Base-by-base conservation (phyloP, 2,113 vertebrate genomes). In the Aldabrachelys gigantea region DNA sequence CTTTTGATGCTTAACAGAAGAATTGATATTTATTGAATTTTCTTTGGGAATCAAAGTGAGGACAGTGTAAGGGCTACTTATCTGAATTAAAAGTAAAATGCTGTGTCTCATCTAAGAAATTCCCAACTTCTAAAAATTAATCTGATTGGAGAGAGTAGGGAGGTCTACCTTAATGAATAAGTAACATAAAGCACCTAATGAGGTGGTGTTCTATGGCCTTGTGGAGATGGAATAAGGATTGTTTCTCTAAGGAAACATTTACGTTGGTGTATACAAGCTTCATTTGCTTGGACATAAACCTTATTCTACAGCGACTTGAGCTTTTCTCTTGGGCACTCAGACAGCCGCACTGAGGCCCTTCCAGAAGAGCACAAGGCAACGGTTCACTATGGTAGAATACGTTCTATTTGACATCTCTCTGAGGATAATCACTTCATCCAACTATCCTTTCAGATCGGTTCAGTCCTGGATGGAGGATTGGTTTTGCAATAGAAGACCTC, bases 361-460 rank as follows among this genome's bases (percentile, higher is more conserved):
- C 19, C 59, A 31, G 59, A 78, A 22, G 57, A 62, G 16, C 38
- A 41, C 38, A 35, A n/a, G 19, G 41, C 7, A 44, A 69, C 21
- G 24, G 38, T 89, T 88, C n/a, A 1, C 57, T 25, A 59, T 16
- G 62, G 57, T 35, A 87, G 21, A 10, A 81, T 17, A 83, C 91
- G 14, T 22, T 85, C 41, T 27, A 75, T n/a, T 35, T 75, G 76
- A 9, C 38, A 69, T 49, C 54, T 17, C 62, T 85, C 29, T 79
- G 7, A 81, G 27, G 16, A 38, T 0, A 17, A 41, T 94, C 14
- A 13, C 16, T 69, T 47, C 16, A 21, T 1, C 2, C 14, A 80
- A 41, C 16, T 65, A 16, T 35, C 10, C 50, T 50, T 25, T 31
- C 0, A 0, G 12, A 4, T 11, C 3, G 9, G 2, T n/a, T n/a